phyloP scores from a whole-genome alignment of 2,888 invertebrate genomes.

The Monochamus alternatus region DNA sequence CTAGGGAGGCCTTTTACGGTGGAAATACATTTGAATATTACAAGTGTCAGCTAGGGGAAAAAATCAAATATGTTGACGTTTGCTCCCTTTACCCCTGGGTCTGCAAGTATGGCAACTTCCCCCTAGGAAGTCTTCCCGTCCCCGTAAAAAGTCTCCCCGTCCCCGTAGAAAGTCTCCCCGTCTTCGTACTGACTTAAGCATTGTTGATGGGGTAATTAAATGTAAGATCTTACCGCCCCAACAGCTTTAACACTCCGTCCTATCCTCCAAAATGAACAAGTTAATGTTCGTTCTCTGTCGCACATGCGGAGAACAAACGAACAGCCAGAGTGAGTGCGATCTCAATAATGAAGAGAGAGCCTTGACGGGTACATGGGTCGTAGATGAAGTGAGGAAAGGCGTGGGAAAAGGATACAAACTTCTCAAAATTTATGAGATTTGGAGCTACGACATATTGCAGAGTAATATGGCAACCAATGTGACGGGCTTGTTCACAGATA shows the following conservation, averaged over 20 bases:
- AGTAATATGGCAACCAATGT: background rate
- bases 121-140: conserved; percentile 9
- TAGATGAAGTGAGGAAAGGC: conserved; percentile 62
- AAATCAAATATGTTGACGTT: conserved; percentile 57
- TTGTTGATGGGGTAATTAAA: too few species aligned
- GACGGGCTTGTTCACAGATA: background rate
- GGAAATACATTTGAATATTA: background rate
- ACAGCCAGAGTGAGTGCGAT: background rate
- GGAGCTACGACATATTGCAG: too few species aligned
- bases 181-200: too few species aligned
- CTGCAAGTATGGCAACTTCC: conserved; percentile 15
- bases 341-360: background rate
- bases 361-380: background rate
- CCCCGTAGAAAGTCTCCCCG: too few species aligned
- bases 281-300: too few species aligned
- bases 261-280: too few species aligned
- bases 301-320: background rate
- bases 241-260: background rate
- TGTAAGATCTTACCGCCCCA: background rate
- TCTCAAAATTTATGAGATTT: too few species aligned
- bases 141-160: too few species aligned
- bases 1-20: background rate
- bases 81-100: conserved; percentile 47
- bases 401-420: conserved; percentile 10
- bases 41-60: conserved; percentile 4